Evolutionary conservation across 2,888 invertebrate species (phyloP).

Genomic region (Pollenia labialis): DNA sequence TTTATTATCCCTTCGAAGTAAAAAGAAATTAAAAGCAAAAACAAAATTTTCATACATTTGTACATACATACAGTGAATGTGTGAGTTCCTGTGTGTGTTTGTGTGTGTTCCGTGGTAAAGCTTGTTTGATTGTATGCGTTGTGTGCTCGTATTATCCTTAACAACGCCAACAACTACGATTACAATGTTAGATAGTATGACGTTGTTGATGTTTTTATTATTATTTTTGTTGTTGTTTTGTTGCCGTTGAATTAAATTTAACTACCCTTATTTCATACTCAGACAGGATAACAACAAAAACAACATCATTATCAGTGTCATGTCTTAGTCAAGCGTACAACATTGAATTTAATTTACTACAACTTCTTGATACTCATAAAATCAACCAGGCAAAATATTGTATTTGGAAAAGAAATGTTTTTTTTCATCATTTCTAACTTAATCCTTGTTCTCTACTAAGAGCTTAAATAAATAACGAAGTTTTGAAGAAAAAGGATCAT

Average conservation of each 20-base stretch:
- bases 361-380: slow-evolving; percentile 1
- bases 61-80: not conserved
- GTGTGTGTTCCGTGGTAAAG: too few relatives aligned
- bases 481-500: too few relatives aligned
- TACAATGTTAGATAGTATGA: not conserved
- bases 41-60: slow-evolving; percentile 6
- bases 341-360: slow-evolving; percentile 11
- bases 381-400: too few relatives aligned
- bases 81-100: too few relatives aligned
- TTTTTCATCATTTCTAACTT: too few relatives aligned
- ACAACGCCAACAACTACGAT: slow-evolving; percentile 29
- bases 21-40: slow-evolving; percentile 23
- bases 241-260: too few relatives aligned
- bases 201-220: too few relatives aligned
- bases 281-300: not conserved
- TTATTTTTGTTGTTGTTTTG: too few relatives aligned
- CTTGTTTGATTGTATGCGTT: not conserved
- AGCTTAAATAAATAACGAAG: too few relatives aligned
- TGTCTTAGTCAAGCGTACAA: slow-evolving; percentile 26
- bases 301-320: not conserved
- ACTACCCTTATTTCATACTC: too few relatives aligned
- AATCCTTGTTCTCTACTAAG: too few relatives aligned
- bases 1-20: slow-evolving; percentile 64
- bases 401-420: too few relatives aligned
- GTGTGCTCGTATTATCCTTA: slow-evolving; percentile 40